A percentile compares a stretch with the other conserved stretches of the same genome.
Conservation (phyloP, 2,797 vertebrate genomes). For the Myotis myotis region DNA sequence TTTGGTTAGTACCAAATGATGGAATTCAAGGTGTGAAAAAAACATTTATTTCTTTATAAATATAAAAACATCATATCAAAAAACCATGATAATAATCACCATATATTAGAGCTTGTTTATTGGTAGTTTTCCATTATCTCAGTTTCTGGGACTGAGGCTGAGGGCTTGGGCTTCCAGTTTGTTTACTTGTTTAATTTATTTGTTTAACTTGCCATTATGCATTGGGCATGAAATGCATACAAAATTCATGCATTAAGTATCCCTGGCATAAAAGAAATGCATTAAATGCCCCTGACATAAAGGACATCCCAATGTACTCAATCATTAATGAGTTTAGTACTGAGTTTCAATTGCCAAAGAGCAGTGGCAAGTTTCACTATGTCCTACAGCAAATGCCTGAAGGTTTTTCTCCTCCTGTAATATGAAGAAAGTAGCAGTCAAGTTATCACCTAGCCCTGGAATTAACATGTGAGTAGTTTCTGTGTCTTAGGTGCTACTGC, state of each 20-base stretch:
- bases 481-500: conserved; percentile 57
- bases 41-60: neutral
- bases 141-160: conserved; percentile 31
- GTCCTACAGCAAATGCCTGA: conserved; percentile 57
- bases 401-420: conserved; percentile 55
- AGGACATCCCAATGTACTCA: conserved; percentile 55
- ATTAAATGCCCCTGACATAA: conserved; percentile 73
- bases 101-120: conserved; percentile 28
- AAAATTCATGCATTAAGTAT: conserved; percentile 70
- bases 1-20: conserved; percentile 35
- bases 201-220: conserved; percentile 73
- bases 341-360: conserved; percentile 68
- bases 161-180: conserved; percentile 18
- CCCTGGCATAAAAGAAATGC: conserved; percentile 46
- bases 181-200: conserved; percentile 58
- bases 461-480: conserved; percentile 42
- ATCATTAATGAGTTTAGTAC: conserved; percentile 76
- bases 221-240: conserved; percentile 45
- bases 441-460: conserved; percentile 54
- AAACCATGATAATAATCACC: neutral
- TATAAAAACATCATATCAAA: too few species aligned
- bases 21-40: neutral
- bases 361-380: conserved; percentile 33
- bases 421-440: conserved; percentile 30
- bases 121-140: conserved; percentile 39